These are phyloP conservation scores for Sebastes vulpes DNA, from an alignment of 2,797 vertebrate genomes.

Conservation along the genomic window DNA sequence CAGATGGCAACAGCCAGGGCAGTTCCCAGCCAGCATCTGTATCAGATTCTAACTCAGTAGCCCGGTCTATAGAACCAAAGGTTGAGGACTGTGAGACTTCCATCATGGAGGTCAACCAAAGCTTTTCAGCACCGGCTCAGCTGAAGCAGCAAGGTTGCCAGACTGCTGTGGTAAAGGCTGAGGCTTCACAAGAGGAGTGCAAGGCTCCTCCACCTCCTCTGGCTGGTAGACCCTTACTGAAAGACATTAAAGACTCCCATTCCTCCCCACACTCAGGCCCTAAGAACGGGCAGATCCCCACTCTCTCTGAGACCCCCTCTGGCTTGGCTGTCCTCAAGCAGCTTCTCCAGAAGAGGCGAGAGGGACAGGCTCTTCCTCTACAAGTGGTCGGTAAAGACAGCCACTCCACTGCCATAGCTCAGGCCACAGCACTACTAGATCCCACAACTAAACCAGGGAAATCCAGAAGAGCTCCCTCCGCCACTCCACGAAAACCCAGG, in stretches of 20 bases:
- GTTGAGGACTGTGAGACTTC: slow-evolving; percentile 81
- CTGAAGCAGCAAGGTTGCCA: slow-evolving; percentile 82
- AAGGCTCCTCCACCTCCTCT: neutral
- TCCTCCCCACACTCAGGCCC: slow-evolving; percentile 34
- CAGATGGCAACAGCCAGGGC: slow-evolving; percentile 2
- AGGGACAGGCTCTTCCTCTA: slow-evolving; percentile 76
- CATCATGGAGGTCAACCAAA: slow-evolving; percentile 71
- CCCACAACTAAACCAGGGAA: slow-evolving; percentile 79
- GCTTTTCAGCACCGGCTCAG: slow-evolving; percentile 19
- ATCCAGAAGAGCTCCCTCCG: slow-evolving; percentile 82
- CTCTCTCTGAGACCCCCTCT: slow-evolving; percentile 88
- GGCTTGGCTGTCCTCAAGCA: slow-evolving; percentile 94
- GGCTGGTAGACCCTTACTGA: neutral
- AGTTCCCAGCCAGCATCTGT: slow-evolving; percentile 69
- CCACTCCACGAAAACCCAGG: slow-evolving; percentile 87
- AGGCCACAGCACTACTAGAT: slow-evolving; percentile 72
- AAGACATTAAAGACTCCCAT: slow-evolving; percentile 21
- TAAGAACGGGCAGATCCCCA: slow-evolving; percentile 80
- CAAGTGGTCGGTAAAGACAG: slow-evolving; percentile 68
- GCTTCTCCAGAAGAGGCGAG: slow-evolving; percentile 93
- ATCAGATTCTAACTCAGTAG: slow-evolving; percentile 70
- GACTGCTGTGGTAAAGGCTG: slow-evolving; percentile 70
- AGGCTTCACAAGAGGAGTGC: slow-evolving; percentile 59
- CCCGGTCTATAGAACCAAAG: slow-evolving; percentile 81
- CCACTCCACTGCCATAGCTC: slow-evolving; percentile 63